Percentiles rank a stretch among this genome's conserved stretches.
Evolutionary conservation across 2,888 invertebrate species (phyloP).

Genomic region (Chymomyza fuscimana): DNA sequence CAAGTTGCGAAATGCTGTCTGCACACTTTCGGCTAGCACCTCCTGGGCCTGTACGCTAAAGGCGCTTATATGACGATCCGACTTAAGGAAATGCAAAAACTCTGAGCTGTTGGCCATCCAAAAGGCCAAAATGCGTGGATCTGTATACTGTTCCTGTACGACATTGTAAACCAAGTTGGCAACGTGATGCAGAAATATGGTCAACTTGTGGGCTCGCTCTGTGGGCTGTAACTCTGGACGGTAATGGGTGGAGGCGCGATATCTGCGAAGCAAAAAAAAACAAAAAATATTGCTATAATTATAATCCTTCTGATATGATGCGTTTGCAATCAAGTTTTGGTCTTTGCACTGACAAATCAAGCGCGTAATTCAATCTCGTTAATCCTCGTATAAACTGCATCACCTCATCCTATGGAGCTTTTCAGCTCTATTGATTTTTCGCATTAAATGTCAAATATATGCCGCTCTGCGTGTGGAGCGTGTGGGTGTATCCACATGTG

Average conservation of each 20-base stretch:
- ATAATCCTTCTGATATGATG: background rate
- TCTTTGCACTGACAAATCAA: conserved; percentile 3
- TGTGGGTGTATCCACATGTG: background rate
- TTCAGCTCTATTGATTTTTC: conserved; percentile 7
- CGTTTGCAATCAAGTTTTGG: background rate
- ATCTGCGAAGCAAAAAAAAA: conserved; percentile 80
- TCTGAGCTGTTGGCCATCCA: conserved; percentile 99
- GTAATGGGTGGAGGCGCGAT: conserved; percentile 96
- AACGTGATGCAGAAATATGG: conserved; percentile 93
- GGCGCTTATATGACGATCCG: conserved; percentile 95
- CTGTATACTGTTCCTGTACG: conserved; percentile 92
- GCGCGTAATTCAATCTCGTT: background rate
- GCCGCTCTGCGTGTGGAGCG: background rate
- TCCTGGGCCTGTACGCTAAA: conserved; percentile 96
- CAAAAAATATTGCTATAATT: background rate
- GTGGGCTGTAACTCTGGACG: conserved; percentile 94
- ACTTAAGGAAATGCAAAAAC: conserved; percentile 96
- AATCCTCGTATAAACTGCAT: background rate
- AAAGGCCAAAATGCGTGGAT: conserved; percentile 92
- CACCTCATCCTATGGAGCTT: background rate
- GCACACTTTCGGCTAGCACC: conserved; percentile 94
- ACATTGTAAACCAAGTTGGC: conserved; percentile 92
- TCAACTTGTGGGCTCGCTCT: conserved; percentile 94
- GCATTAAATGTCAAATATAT: conserved; percentile 5
- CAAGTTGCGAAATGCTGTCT: conserved; percentile 90